Base-by-base conservation (phyloP, 2,113 vertebrate genomes). In the Athene cunicularia region DNA sequence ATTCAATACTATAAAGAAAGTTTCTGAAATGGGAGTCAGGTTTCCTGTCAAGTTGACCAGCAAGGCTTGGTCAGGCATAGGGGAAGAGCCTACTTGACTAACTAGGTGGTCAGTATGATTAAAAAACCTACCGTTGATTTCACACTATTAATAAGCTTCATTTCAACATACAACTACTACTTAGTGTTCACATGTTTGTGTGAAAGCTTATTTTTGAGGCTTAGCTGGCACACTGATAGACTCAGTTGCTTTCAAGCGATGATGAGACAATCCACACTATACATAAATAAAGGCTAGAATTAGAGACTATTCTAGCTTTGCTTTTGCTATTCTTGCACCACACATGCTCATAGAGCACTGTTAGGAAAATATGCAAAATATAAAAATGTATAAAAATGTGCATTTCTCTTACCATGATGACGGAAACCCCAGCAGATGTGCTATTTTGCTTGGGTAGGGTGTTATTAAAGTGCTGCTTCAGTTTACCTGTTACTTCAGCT, bases 401-500 rank as follows among this genome's bases (percentile, higher is more conserved):
- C 0, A 23, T 64, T 47, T 93, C 72, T 96, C 99, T 99, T 97
- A 99, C 99, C 99, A 99, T 98, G 98, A 99, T 99, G 62, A 99
- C 98, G 6, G 99, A 99, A 96, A 99, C 99, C 50, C 98, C 99
- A 16, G 99, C 98, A 28, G 98, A 97, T 80, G 99, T 99, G 98
- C 96, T 98, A 98, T 94, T 98, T 98, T 99, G 99, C 97, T 99
- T 99, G 90, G 99, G 98, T 50, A 98, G 95, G 33, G 99, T 98
- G 80, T 98, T 99, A 96, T 98, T 99, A 98, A 99, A 99, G 98
- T 99, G 99, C 98, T 99, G 99, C 97, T 99, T 99, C 93, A 99
- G 99, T 99, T 99, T 99, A 98, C 99, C 99, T 98, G 99, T 99
- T 89, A 99, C 99, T 97, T 99, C 99, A 86, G 98, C 98, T 97